Percentiles rank a stretch among this genome's conserved stretches.
phyloP scores from a whole-genome alignment of 2,888 invertebrate species.

The Graphium colonna region DNA sequence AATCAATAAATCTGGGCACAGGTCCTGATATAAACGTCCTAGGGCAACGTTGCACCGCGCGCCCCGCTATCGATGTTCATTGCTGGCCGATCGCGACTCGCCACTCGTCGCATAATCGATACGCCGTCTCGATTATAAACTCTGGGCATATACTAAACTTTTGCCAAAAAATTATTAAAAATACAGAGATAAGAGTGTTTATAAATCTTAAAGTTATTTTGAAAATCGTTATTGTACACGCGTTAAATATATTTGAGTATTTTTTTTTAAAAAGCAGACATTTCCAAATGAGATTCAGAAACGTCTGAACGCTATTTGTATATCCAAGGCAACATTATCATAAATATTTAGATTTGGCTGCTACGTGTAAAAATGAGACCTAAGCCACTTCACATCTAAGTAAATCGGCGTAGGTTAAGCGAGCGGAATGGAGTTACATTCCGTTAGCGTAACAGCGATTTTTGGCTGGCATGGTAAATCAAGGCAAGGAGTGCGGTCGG shows the following conservation, averaged over 20 bases:
- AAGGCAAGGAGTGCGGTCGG: too few species aligned
- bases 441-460: too few species aligned
- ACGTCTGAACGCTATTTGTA: not conserved
- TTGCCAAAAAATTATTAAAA: not conserved
- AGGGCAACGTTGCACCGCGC: slow-evolving; percentile 3
- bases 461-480: too few species aligned
- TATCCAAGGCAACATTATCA: not conserved
- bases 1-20: slow-evolving; percentile 11
- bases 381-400: too few species aligned
- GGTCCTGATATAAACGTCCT: not conserved
- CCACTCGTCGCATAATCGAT: not conserved
- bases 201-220: not conserved
- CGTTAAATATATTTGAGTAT: too few species aligned
- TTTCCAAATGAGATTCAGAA: not conserved
- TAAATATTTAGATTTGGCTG: not conserved
- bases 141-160: not conserved
- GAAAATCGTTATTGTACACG: not conserved
- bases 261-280: not conserved
- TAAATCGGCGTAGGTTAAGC: too few species aligned
- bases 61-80: not conserved
- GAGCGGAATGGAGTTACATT: too few species aligned
- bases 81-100: not conserved
- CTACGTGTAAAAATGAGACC: not conserved
- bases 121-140: not conserved
- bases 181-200: not conserved